These are phyloP conservation scores for Noctua janthe DNA, from an alignment of 2,888 invertebrate genomes.

Conservation along the genomic window DNA sequence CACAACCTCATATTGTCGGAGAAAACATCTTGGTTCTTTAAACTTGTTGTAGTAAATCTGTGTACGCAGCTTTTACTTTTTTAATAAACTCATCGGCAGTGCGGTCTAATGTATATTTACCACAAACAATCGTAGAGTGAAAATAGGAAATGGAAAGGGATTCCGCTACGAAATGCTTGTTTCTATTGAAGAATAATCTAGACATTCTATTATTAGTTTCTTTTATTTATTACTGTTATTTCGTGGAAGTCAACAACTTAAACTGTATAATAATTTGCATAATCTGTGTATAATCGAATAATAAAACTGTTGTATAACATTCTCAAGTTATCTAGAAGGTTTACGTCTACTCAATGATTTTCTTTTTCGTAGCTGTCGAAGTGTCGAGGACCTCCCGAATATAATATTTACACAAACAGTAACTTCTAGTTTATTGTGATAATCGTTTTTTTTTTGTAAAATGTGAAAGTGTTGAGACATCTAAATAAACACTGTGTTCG, in stretches of 20 bases:
- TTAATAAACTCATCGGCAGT: constrained; percentile 30
- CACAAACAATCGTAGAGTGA: constrained; percentile 68
- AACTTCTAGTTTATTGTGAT: constrained; percentile 25
- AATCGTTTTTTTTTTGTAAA: constrained; percentile 20
- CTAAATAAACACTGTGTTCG: constrained; percentile 48
- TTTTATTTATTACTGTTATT: constrained; percentile 28
- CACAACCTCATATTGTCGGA: constrained; percentile 7
- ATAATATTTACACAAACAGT: constrained; percentile 11
- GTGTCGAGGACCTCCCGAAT: background rate
- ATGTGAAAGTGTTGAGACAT: constrained; percentile 53
- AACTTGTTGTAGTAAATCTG: constrained; percentile 6
- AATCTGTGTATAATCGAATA: background rate
- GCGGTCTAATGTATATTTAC: constrained; percentile 53
- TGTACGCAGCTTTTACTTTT: constrained; percentile 51
- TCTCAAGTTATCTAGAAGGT: background rate
- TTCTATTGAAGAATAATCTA: constrained; percentile 30
- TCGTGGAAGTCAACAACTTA: constrained; percentile 15
- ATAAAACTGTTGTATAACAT: background rate
- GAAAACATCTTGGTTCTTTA: constrained; percentile 30
- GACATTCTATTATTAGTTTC: constrained; percentile 5
- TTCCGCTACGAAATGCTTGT: constrained; percentile 24
- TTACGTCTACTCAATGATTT: background rate
- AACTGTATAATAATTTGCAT: background rate
- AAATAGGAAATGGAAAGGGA: constrained; percentile 66
- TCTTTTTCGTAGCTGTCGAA: background rate